Evolutionary conservation across 2,113 vertebrate species (phyloP).

Genomic region (Galeopterus variegatus): DNA sequence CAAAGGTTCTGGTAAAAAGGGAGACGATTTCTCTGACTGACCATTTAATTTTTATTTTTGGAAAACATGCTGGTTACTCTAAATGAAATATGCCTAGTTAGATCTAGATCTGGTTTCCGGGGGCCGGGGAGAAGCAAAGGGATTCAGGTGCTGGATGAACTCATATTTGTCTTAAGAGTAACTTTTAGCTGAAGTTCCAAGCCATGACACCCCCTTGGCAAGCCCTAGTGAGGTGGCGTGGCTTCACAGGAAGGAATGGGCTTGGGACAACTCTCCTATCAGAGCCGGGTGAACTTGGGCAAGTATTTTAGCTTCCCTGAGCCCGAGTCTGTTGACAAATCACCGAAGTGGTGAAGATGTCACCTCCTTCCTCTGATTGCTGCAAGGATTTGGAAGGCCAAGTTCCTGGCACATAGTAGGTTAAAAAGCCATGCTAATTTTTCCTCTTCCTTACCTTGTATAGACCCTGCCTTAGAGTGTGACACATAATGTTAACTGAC

Average conservation of each 20-base stretch:
- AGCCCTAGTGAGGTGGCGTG: not conserved
- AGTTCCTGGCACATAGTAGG: not conserved
- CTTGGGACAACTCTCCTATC: not conserved
- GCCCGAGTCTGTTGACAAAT: not conserved
- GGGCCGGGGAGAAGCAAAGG: too few species aligned
- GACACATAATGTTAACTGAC: not conserved
- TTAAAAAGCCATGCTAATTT: not conserved
- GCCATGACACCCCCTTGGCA: too few species aligned
- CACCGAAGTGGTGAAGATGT: not conserved
- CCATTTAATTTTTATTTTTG: not conserved
- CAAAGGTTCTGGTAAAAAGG: not conserved
- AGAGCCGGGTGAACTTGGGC: not conserved
- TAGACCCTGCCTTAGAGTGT: not conserved
- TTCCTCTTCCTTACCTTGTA: too few species aligned
- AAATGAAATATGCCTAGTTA: not conserved
- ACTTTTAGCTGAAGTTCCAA: accelerated
- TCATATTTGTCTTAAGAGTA: not conserved
- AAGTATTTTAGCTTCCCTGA: not conserved
- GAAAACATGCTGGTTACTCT: not conserved
- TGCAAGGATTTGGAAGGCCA: not conserved
- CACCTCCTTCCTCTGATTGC: not conserved
- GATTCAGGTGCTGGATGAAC: not conserved
- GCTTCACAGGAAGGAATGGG: not conserved
- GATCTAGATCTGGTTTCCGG: not conserved
- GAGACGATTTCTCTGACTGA: not conserved